These are phyloP conservation scores for Helogale parvula DNA, from an alignment of 2,113 vertebrate genomes.

Conservation along the genomic window DNA sequence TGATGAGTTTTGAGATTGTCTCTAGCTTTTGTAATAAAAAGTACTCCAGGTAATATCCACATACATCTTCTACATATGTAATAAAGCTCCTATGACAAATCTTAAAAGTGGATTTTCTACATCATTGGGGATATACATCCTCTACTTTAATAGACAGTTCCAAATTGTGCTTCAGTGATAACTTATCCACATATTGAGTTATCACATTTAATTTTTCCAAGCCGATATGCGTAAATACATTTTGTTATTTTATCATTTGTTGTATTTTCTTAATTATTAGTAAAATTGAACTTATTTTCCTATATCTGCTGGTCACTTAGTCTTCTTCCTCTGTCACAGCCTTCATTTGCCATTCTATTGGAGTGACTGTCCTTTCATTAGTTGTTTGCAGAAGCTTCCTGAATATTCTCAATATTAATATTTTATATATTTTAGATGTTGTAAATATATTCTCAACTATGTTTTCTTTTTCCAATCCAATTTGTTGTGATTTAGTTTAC, in stretches of 20 bases:
- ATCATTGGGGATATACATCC: neutral
- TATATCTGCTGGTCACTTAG: neutral
- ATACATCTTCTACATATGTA: neutral
- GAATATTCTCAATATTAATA: neutral
- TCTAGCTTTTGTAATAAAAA: neutral
- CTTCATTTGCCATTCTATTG: neutral
- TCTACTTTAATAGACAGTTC: neutral
- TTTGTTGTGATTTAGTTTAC: neutral
- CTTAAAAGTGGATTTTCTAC: neutral
- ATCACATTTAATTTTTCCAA: neutral
- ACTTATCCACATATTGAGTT: neutral
- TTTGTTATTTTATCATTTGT: neutral
- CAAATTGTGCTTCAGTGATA: neutral
- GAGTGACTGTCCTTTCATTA: neutral
- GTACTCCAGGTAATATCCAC: neutral
- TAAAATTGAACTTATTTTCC: neutral
- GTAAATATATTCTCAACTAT: neutral
- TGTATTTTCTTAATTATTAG: neutral
- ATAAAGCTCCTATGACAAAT: neutral
- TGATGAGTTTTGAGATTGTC: neutral
- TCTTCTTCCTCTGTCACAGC: neutral
- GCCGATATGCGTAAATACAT: neutral
- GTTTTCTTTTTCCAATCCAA: neutral
- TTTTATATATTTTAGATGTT: neutral
- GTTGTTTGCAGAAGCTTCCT: neutral